Evolutionary conservation across 2,888 invertebrate species (phyloP).

Genomic region (Lobophora halterata): DNA sequence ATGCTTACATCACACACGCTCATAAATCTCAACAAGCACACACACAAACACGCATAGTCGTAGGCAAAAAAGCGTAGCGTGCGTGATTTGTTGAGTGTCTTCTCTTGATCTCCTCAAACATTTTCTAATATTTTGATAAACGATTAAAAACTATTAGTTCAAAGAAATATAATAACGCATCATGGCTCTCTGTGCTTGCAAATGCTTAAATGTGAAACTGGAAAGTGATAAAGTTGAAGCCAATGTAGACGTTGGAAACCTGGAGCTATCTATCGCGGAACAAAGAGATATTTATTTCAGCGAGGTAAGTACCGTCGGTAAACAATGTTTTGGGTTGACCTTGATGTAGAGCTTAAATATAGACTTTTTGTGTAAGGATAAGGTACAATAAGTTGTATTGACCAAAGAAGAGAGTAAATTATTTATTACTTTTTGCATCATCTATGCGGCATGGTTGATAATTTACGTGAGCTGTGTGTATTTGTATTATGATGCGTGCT

Average conservation of each 20-base stretch:
- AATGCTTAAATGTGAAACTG: constrained; percentile 87
- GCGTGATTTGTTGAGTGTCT: too few relatives aligned
- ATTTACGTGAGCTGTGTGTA: constrained; percentile 4
- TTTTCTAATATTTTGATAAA: background rate
- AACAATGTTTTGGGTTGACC: constrained; percentile 73
- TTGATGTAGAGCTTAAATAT: constrained; percentile 58
- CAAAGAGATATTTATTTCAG: constrained; percentile 84
- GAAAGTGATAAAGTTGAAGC: constrained; percentile 81
- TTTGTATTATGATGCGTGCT: constrained; percentile 4
- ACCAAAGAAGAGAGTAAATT: background rate
- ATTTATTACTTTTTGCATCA: background rate
- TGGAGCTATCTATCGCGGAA: constrained; percentile 81
- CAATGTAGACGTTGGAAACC: constrained; percentile 76
- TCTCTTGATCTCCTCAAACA: too few relatives aligned
- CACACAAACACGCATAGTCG: background rate
- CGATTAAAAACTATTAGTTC: too few relatives aligned
- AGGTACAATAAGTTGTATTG: constrained; percentile 1
- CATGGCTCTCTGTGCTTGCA: constrained; percentile 84
- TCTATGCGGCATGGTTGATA: constrained; percentile 13
- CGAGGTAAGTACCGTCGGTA: constrained; percentile 83
- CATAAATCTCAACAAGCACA: constrained; percentile 1
- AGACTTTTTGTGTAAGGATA: constrained; percentile 22
- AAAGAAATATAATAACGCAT: too few relatives aligned
- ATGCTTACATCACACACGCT: too few relatives aligned
- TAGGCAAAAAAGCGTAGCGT: too few relatives aligned